Evolutionary conservation across 64 coral and sea anemone genomes (phyloP).

Genomic region (Montipora efflorescens): DNA sequence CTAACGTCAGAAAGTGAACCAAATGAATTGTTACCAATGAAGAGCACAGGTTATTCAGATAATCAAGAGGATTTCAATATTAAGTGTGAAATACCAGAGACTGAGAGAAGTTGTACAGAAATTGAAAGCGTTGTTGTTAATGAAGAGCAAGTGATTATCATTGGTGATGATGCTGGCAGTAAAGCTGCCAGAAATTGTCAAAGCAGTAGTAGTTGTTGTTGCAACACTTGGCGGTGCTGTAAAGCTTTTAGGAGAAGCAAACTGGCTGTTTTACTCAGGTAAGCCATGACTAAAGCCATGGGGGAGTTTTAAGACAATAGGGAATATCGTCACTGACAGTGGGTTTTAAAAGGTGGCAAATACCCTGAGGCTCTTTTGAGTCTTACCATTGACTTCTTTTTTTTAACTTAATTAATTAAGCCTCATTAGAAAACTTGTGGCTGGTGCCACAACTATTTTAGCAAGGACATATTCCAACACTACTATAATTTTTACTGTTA

Average conservation of each 20-base stretch:
- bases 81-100: not conserved
- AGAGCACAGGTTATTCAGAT: conserved; percentile 24
- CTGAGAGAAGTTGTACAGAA: not conserved
- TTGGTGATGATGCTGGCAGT: not conserved
- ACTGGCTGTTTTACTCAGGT: conserved; percentile 18
- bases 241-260: not conserved
- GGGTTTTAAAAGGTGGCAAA: too few species aligned
- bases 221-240: not conserved
- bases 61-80: conserved; percentile 14
- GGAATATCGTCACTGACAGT: too few species aligned
- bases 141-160: not conserved
- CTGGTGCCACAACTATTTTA: too few species aligned
- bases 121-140: not conserved
- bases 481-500: too few species aligned
- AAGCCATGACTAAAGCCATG: not conserved
- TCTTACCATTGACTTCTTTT: too few species aligned
- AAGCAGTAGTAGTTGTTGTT: not conserved
- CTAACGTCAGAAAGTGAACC: too few species aligned
- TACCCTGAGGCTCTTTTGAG: too few species aligned
- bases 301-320: too few species aligned
- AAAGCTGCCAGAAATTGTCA: not conserved
- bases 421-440: too few species aligned
- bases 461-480: too few species aligned
- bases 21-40: conserved; percentile 12
- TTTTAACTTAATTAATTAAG: too few species aligned